Evolutionary conservation across 2,888 invertebrate genomes (phyloP).

Genomic region (Malacosoma neustria): DNA sequence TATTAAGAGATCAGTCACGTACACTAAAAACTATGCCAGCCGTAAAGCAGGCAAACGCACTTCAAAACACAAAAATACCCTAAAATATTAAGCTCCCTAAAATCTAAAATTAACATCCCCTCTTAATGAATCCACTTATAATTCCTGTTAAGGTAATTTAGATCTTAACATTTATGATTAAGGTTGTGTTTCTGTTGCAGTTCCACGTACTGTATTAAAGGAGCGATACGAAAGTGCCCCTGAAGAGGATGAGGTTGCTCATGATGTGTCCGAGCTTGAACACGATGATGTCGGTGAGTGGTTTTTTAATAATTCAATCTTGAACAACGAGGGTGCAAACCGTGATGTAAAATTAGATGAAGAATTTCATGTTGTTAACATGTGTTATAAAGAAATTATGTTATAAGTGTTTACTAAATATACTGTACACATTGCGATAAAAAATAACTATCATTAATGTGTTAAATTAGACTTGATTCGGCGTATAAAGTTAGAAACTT

Average conservation of each 20-base stretch:
- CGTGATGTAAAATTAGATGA: too few species aligned
- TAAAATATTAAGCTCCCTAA: constrained; percentile 39
- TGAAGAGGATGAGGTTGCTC: constrained; percentile 84
- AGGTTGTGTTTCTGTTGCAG: constrained; percentile 67
- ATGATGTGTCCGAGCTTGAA: constrained; percentile 61
- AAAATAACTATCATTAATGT: too few species aligned
- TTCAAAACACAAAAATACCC: constrained; percentile 39
- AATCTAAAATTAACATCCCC: constrained; percentile 57
- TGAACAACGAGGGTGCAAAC: background rate
- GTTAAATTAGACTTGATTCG: too few species aligned
- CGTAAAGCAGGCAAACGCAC: constrained; percentile 24
- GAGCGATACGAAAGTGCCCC: constrained; percentile 87
- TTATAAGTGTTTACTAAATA: too few species aligned
- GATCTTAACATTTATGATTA: constrained; percentile 22
- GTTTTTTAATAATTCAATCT: constrained; percentile 21
- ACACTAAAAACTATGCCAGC: constrained; percentile 20
- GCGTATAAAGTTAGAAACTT: too few species aligned
- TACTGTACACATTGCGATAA: too few species aligned
- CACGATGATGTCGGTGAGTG: constrained; percentile 71
- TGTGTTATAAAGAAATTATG: too few species aligned
- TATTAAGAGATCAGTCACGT: constrained; percentile 31
- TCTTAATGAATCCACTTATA: constrained; percentile 29
- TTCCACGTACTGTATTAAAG: constrained; percentile 87
- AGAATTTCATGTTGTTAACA: too few species aligned
- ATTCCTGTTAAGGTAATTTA: constrained; percentile 12